Base-by-base conservation (phyloP, 2,797 vertebrate genomes). In the Microtus californicus region DNA sequence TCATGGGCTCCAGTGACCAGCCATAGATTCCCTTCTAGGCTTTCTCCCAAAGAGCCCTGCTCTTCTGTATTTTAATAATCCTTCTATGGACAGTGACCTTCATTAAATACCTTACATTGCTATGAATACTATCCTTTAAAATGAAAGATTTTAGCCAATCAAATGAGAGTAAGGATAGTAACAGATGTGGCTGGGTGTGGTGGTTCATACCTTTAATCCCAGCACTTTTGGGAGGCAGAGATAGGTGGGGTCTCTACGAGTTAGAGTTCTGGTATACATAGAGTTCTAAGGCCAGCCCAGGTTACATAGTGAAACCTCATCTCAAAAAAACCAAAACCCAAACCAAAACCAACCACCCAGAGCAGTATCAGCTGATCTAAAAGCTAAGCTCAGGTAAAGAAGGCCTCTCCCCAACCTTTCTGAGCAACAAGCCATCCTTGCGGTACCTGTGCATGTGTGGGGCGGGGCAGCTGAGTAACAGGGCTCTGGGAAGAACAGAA, bases 401-500 rank as follows among this genome's bases (percentile, higher is more conserved):
- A 13, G 78, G 43, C 65, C 56, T 67, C 69, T 94, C 29, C 56
- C 65, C 43, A 86, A 81, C 40, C 40, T 71, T 87, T 80, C 59
- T 87, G n/a, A 92, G 15, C 61, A 92, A 23, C 25, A 67, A 80
- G 29, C 8, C 56, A 31, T 88, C 90, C 85, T 81, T 85, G 25
- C 9, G 63, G 97, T 97, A 99, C 99, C 99, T 99, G 98, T 99
- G 99, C 95, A 99, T 96, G 95, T 99, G 99, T 95, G 99, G 99
- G 3, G 98, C 98, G 77, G 97, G 96, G 97, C 99, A 99, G 69
- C 98, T 99, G 81, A 99, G 98, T 8, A 98, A 98, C 94, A 99
- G 98, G 40, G 99, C 98, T 94, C 89, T 96, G 89, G 99, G 99
- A 93, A 99, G 98, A 81, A 0, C 25, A 94, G 98, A 98, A 92